Evolutionary conservation across 2,888 invertebrate genomes (phyloP).

Genomic region (Corbicula japonica): DNA sequence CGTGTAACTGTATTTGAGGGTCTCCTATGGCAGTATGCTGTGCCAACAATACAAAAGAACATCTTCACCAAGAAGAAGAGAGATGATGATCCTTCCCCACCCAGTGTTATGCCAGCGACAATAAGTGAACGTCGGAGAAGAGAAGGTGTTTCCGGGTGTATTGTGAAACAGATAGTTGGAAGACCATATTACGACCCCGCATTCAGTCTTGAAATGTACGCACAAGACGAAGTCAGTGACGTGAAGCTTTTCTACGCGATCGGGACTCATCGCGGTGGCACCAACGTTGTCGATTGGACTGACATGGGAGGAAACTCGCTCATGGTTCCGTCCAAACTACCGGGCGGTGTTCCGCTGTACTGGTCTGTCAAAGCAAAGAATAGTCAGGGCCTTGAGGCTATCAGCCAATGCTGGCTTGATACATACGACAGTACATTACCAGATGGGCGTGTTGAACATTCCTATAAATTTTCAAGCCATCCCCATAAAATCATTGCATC

Average conservation of each 20-base stretch:
- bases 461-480: slow-evolving; percentile 74
- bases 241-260: slow-evolving; percentile 70
- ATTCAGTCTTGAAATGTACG: slow-evolving; percentile 68
- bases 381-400: slow-evolving; percentile 69
- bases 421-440: slow-evolving; percentile 79
- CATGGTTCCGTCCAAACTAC: slow-evolving; percentile 63
- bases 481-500: slow-evolving; percentile 68
- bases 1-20: slow-evolving; percentile 65
- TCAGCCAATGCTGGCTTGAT: slow-evolving; percentile 66
- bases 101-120: slow-evolving; percentile 50
- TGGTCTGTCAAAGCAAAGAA: slow-evolving; percentile 77
- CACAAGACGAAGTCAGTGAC: slow-evolving; percentile 69
- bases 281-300: slow-evolving; percentile 68
- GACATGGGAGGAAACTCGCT: slow-evolving; percentile 69
- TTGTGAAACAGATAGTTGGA: slow-evolving; percentile 66
- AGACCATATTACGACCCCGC: slow-evolving; percentile 67
- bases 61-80: slow-evolving; percentile 62
- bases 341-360: slow-evolving; percentile 73
- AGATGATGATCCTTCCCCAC: slow-evolving; percentile 63
- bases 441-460: slow-evolving; percentile 75
- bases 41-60: slow-evolving; percentile 56
- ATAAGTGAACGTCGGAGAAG: slow-evolving; percentile 42
- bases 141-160: slow-evolving; percentile 58
- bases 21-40: slow-evolving; percentile 64
- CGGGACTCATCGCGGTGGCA: slow-evolving; percentile 70